Percentiles rank a stretch among this genome's conserved stretches.
Evolutionary conservation across 2,797 vertebrate genomes (phyloP).

Genomic region (Pseudochaenichthys georgianus): DNA sequence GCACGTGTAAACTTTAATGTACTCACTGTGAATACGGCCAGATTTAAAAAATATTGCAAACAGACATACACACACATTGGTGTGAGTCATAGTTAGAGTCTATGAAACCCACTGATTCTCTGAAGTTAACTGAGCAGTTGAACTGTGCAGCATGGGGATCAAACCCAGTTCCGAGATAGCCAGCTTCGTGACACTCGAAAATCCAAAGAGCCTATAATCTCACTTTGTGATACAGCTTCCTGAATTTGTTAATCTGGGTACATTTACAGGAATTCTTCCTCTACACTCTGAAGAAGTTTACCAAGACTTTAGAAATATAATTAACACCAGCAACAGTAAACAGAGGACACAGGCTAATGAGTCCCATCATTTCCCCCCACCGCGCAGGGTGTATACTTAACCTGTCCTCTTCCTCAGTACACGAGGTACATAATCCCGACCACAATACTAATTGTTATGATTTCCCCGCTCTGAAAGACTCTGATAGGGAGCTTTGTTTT

Average conservation of each 20-base stretch:
- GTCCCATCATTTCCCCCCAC: constrained; percentile 57
- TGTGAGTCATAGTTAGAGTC: not conserved
- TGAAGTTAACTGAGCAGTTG: not conserved
- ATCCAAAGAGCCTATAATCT: not conserved
- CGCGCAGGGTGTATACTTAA: constrained; percentile 57
- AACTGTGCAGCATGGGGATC: not conserved
- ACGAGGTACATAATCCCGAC: constrained; percentile 35
- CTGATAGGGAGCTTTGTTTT: constrained; percentile 13
- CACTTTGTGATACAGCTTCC: not conserved
- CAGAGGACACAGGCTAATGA: constrained; percentile 57
- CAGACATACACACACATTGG: not conserved
- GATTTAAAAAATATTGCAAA: not conserved
- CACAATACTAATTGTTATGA: constrained; percentile 65
- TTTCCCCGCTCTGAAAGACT: constrained; percentile 49
- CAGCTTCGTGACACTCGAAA: not conserved
- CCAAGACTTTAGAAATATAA: constrained; percentile 32
- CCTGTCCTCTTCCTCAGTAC: constrained; percentile 54
- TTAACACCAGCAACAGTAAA: constrained; percentile 41
- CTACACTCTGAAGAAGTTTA: constrained; percentile 29
- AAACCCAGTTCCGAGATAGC: not conserved
- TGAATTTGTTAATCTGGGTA: constrained; percentile 9
- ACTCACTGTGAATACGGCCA: not conserved
- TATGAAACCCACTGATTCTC: not conserved
- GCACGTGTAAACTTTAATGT: too few relatives aligned
- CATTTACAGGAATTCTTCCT: constrained; percentile 22